A percentile compares a stretch with the other conserved stretches of the same genome.
Evolutionary conservation across 2,113 vertebrate species (phyloP).

Genomic region (Xenus cinereus): DNA sequence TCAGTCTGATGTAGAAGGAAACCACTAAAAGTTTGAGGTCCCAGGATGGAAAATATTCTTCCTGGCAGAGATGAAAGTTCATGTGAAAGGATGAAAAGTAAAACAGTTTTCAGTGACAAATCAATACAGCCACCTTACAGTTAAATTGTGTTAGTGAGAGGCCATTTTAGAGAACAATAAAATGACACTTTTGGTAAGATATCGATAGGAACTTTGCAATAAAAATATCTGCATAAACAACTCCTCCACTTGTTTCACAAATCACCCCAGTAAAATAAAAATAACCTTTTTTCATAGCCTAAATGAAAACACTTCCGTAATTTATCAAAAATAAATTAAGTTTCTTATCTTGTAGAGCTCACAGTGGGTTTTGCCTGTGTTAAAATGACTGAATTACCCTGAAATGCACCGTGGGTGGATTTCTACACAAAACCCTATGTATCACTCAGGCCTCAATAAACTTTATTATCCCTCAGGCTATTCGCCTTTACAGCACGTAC

Average conservation of each 20-base stretch:
- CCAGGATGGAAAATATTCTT: background rate
- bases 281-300: background rate
- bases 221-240: slow-evolving; percentile 4
- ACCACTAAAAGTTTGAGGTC: background rate
- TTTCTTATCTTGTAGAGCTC: background rate
- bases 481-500: background rate
- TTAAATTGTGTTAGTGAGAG: background rate
- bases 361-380: background rate
- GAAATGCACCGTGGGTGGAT: background rate
- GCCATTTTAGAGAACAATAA: background rate
- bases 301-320: background rate
- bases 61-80: background rate
- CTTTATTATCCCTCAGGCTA: slow-evolving; percentile 12
- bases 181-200: background rate
- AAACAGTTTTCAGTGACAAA: slow-evolving; percentile 32
- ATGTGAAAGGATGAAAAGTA: background rate
- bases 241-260: background rate
- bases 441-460: slow-evolving; percentile 30
- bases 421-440: background rate
- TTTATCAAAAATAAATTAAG: background rate
- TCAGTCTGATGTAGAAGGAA: background rate
- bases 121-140: background rate
- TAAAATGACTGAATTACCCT: slow-evolving; percentile 13
- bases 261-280: background rate
- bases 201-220: background rate